A percentile compares a stretch with the other conserved stretches of the same genome.
Conservation (phyloP, 2,113 vertebrate genomes). For the Passer domesticus region DNA sequence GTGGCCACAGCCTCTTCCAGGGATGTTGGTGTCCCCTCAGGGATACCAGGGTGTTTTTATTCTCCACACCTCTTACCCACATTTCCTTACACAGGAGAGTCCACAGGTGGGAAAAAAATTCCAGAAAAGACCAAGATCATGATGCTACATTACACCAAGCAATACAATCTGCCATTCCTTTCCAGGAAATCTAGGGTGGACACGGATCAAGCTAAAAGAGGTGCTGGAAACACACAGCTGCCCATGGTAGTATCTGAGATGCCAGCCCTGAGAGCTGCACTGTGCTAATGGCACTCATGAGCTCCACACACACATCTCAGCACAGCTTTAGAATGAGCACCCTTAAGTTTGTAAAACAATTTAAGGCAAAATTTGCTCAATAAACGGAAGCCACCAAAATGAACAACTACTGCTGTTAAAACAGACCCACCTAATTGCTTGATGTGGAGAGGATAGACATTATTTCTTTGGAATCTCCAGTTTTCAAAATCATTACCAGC, state of each 20-base stretch:
- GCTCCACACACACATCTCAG: neutral
- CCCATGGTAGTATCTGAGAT: rapidly evolving
- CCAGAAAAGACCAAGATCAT: neutral
- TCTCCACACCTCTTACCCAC: neutral
- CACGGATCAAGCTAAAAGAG: neutral
- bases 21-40: neutral
- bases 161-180: neutral
- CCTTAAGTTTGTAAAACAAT: neutral
- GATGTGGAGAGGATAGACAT: neutral
- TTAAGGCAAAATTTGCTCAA: neutral
- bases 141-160: neutral
- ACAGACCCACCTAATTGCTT: neutral
- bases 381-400: neutral
- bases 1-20: neutral
- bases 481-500: neutral
- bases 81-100: neutral
- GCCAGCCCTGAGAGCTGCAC: neutral
- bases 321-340: neutral
- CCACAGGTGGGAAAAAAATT: neutral
- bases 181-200: neutral
- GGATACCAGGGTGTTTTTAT: neutral
- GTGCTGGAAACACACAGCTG: neutral
- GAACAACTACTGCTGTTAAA: neutral
- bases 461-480: neutral
- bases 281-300: neutral